Evolutionary conservation across 2,888 invertebrate genomes (phyloP), one percentile per base, ranked within the genome.

Genomic region (Fissipunctia ypsillon): DNA sequence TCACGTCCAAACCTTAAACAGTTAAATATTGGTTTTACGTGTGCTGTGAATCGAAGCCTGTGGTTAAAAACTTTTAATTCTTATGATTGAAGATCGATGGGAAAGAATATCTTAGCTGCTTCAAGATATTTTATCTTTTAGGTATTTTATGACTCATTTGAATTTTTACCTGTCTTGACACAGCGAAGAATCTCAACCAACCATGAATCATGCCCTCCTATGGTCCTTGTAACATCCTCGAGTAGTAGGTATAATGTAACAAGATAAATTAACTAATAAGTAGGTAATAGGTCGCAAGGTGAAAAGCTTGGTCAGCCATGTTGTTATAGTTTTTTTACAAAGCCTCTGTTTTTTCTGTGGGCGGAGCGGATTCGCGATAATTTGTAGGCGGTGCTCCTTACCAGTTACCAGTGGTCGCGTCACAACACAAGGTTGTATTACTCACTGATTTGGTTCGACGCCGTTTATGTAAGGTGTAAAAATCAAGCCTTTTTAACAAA

Each of bases 371-470:
- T 90, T 90, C 88, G 90, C 88, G 91, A 87, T 91, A 91, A 92
- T 90, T 93, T 93, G 95, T 94, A 94, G 95, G 95, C 95, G 95
- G 90, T 90, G 81, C 92, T 92, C 86, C 87, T 91, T 87, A 79
- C 88, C 77, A 80, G 78, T 73, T 87, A 78, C 87, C 78, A 81
- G 81, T 75, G 68, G 75, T 84, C 81, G 88, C 91, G 91, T 83
- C 81, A 87, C 91, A 91, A 90, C 90, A 92, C 93, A 94, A 94
- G 94, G 94, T 86, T 93, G 88, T 84, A 91, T 95, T 94, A 93
- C 90, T 94, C 94, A 95, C 89, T 91, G 86, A 87, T 88, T 88
- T 85, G 87, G 78, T 83, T 79, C 82, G 80, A 75, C 74, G 84
- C 80, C 57, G 78, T 84, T 84, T 79, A 69, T 74, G 81, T 80